These are phyloP conservation scores for Leguminivora glycinivorella DNA, from an alignment of 1,140 invertebrate genomes.

Conservation along the genomic window DNA sequence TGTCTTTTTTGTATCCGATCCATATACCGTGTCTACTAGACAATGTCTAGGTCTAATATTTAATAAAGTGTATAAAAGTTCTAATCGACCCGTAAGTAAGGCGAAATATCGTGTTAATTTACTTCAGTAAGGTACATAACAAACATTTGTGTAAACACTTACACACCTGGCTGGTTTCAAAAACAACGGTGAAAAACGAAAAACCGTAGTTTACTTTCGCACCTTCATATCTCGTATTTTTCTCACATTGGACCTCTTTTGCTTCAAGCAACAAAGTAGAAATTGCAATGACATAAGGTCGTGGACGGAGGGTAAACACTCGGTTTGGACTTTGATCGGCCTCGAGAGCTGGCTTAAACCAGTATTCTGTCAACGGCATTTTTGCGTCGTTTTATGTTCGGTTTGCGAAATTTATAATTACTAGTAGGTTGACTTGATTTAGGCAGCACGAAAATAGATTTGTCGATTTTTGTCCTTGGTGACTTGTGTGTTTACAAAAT, in stretches of 20 bases:
- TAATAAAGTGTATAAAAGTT: too few relatives aligned
- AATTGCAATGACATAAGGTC: background rate
- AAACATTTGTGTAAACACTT: background rate
- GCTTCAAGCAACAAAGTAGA: background rate
- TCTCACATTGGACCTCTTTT: background rate
- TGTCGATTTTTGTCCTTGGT: background rate
- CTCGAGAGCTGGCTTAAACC: constrained; percentile 5
- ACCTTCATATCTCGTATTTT: background rate
- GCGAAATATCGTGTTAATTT: background rate
- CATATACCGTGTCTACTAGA: too few relatives aligned
- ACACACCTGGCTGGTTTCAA: constrained; percentile 1
- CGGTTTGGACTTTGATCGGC: constrained; percentile 6
- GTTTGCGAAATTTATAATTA: constrained; percentile 10
- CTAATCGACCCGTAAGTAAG: too few relatives aligned
- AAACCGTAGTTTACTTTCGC: background rate
- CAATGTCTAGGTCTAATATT: too few relatives aligned
- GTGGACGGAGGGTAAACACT: background rate
- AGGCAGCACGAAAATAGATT: background rate
- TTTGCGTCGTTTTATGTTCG: background rate
- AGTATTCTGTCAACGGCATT: constrained; percentile 10
- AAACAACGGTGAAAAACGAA: background rate
- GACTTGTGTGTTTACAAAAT: background rate
- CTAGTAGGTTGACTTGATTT: background rate
- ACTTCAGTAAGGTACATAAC: background rate
- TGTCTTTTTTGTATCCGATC: too few relatives aligned